These are phyloP conservation scores for Dendronephthya gigantea DNA, from an alignment of 64 coral and sea anemone species.

Conservation along the genomic window DNA sequence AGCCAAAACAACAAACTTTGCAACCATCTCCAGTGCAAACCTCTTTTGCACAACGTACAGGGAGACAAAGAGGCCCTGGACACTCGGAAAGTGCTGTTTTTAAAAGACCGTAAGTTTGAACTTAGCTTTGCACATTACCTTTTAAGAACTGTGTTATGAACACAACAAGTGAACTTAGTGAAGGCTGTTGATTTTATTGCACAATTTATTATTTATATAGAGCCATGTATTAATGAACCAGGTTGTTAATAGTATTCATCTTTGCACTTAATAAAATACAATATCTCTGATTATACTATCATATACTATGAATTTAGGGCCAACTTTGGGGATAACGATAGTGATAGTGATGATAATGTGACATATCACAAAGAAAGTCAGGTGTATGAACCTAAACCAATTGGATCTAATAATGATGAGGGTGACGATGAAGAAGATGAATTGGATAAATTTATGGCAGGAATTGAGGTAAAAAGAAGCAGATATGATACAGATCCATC, in stretches of 20 bases:
- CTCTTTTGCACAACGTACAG: not conserved
- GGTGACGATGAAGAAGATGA: conserved; percentile 96
- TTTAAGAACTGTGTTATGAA: not conserved
- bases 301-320: conserved; percentile 49
- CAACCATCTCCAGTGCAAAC: not conserved
- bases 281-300: not conserved
- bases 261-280: not conserved
- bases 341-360: conserved; percentile 53
- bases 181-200: not conserved
- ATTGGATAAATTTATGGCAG: conserved; percentile 93
- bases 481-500: not conserved
- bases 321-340: conserved; percentile 62
- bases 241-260: not conserved
- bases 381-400: not conserved
- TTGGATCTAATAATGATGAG: conserved; percentile 3
- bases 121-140: not conserved
- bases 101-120: conserved; percentile 46
- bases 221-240: no score
- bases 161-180: no score
- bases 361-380: conserved; percentile 25
- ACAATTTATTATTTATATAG: no score
- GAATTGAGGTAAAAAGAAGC: conserved; percentile 59
- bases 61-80: not conserved
- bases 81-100: not conserved
- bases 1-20: conserved; percentile 42